phyloP scores from a whole-genome alignment of 2,113 vertebrate genomes.

The Pelecanus crispus region DNA sequence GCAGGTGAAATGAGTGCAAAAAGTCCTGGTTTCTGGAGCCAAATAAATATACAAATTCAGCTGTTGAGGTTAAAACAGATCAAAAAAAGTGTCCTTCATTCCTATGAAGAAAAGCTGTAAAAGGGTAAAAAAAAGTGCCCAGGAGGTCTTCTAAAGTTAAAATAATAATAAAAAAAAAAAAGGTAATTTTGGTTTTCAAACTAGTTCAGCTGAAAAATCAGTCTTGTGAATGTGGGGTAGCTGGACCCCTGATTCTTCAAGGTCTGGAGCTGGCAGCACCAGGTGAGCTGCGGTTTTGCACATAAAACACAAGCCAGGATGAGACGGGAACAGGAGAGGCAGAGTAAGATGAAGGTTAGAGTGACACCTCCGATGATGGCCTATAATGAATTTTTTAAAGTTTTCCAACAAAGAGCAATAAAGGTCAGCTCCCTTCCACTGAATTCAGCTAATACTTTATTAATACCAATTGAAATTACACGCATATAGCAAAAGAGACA shows the following conservation, averaged over 20 bases:
- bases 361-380: background rate
- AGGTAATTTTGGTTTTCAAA: background rate
- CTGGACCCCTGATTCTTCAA: background rate
- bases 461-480: background rate
- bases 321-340: background rate
- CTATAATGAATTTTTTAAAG: background rate
- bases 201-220: background rate
- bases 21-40: background rate
- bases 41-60: background rate
- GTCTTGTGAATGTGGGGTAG: accelerated
- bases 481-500: background rate
- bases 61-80: background rate
- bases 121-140: background rate
- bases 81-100: background rate
- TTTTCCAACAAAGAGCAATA: background rate
- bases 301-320: background rate
- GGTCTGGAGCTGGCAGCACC: background rate
- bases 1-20: background rate
- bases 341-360: background rate
- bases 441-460: background rate
- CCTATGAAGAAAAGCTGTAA: background rate
- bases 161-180: background rate
- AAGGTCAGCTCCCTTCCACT: background rate
- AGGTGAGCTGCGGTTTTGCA: background rate
- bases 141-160: background rate